Base-by-base conservation (phyloP, 1,140 invertebrate genomes). In the Meloidogyne floridensis region DNA sequence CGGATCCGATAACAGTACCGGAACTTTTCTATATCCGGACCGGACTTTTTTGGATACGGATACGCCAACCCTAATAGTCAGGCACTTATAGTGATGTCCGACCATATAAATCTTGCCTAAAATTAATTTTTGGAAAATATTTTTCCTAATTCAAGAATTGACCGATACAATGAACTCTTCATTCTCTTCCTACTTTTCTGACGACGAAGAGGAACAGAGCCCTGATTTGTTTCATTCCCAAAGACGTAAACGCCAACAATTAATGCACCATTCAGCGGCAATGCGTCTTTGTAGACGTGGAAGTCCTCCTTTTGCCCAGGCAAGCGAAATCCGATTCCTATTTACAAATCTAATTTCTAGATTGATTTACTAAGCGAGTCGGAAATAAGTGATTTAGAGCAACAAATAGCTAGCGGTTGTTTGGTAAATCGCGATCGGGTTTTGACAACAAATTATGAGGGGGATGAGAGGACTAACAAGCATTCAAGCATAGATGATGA, bases 351-450 rank as follows among this genome's bases (percentile, higher is more conserved):
- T 32, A 32, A 32, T 32, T 80, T 77, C 7, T 43, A 82, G 72
- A 82, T 81, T 75, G 84, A 85, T 3, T 53, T 81, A 56, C 80
- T 85, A 32, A 86, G 73, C 43, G 84, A 84, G 3, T 81, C 79
- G 42, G 84, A 84, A 65, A 84, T 84, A 11, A 84, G 83, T 47
- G 83, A 84, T 32, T 70, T 84, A 47, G 83, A 84, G 69, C 54
- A 75, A 11, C 83, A 84, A 78, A 72, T 84, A 9, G 83, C 83
- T 18, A 81, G 69, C 10, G 81, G 81, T 56, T n/a, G 75, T 32
- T 32, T 47, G 47, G 47, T 47, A 47, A 47, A 47, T 47, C 47
- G 32, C 2, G 10, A 47, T 47, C 47, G 47, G 4, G 47, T 6
- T 0, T 47, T 47, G 47, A 47, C 4, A 8, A 8, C 47, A 47